Conservation (phyloP, 1,140 invertebrate genomes). For the Eubasilissa regina region DNA sequence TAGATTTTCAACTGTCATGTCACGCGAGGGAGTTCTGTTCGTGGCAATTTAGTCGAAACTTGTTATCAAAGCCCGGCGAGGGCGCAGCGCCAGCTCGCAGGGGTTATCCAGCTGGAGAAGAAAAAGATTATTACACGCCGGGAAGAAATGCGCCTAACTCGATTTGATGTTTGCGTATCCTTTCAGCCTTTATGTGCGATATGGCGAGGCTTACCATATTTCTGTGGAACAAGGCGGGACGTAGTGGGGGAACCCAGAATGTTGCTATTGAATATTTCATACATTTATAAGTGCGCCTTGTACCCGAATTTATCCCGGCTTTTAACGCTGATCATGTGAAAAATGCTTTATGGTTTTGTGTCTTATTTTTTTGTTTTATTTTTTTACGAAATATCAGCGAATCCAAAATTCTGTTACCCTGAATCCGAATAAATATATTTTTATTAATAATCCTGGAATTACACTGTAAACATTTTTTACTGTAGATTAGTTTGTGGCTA, state of each 20-base stretch:
- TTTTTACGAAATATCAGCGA: too few relatives aligned
- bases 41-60: conserved; percentile 20
- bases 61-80: conserved; percentile 44
- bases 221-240: conserved; percentile 19
- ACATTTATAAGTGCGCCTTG: conserved; percentile 30
- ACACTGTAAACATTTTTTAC: too few relatives aligned
- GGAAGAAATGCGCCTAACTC: conserved; percentile 46
- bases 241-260: not conserved
- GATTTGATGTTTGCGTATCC: conserved; percentile 53
- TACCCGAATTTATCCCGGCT: not conserved
- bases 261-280: conserved; percentile 29
- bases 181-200: conserved; percentile 45
- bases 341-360: too few relatives aligned
- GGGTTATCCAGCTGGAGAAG: conserved; percentile 12
- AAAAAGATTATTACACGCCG: conserved; percentile 47
- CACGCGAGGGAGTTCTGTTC: conserved; percentile 4
- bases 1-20: conserved; percentile 37
- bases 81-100: conserved; percentile 3
- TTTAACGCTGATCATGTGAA: conserved; percentile 13
- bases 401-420: too few relatives aligned
- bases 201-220: conserved; percentile 21
- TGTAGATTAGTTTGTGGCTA: too few relatives aligned
- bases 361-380: too few relatives aligned
- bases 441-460: too few relatives aligned
- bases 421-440: too few relatives aligned